Base-by-base conservation (phyloP, 2,797 vertebrate species). In the Artibeus lituratus region DNA sequence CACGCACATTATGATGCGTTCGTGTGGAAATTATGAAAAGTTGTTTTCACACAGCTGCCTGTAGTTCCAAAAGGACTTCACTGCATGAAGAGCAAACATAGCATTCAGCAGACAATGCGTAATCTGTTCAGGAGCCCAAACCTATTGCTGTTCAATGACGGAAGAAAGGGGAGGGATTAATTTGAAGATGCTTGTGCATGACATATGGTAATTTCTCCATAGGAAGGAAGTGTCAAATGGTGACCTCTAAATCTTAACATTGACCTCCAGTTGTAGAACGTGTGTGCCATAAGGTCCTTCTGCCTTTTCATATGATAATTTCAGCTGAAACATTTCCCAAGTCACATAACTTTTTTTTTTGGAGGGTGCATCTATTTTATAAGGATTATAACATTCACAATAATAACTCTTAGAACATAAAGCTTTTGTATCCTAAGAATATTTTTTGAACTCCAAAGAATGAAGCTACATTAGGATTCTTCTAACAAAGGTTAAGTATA, bases 121-220 rank as follows among this genome's bases (percentile, higher is more conserved):
- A 98, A 98, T 98, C 98, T 98, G 98, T 98, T 98, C 98, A 84
- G 97, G 96, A 97, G 97, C 97, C 97, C 96, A 96, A 78, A 81
- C 97, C 98, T 97, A 98, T 99, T 99, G 99, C 99, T 95, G 90
- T 89, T 96, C 97, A 97, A 97, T 98, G 98, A 98, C 97, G 97
- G 98, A 98, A 98, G 96, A 98, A 98, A 98, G 97, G 98, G 96
- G 95, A 97, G 98, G 98, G 98, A 98, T 99, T 98, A 97, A 98
- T 95, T 97, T 98, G 98, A 98, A 98, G 98, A 98, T 98, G 98
- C 98, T 99, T 98, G 98, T 98, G 98, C 98, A 98, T 98, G 99
- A 98, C 99, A 99, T 99, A 99, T 98, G 99, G 98, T 99, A 98
- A 99, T 99, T 96, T 97, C 96, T 87, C 96, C 97, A 97, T 98